Base-by-base conservation (phyloP, 1,140 invertebrate genomes). In the Drosophila guanche region DNA sequence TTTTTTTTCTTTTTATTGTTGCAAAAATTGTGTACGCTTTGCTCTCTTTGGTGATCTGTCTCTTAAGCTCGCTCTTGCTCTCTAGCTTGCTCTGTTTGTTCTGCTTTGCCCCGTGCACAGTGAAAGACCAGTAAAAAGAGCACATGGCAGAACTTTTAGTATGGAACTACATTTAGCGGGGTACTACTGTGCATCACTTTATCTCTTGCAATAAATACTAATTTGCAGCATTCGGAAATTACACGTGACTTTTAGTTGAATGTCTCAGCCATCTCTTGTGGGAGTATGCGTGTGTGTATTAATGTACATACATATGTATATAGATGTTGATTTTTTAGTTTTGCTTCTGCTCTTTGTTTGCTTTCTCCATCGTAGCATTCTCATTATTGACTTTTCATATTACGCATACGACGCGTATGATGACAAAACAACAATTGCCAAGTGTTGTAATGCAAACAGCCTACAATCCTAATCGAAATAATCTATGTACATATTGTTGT, bases 241-340 rank as follows among this genome's bases (percentile, higher is more conserved):
- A 81, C 83, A 81, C 81, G 81, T 86, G 81, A 85, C 81, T 81
- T 81, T 80, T 71, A 70, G 81, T 80, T 70, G 65, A 60, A 51
- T 52, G 42, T 16, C n/a, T 4, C 3, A 33, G 8, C 46, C 22
- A 23, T 51, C 41, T 48, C 45, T 50, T 45, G 54, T 22, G 7
- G 16, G 54, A 57, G 8, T 8, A 29, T 6, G 7, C 8, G 0
- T 3, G 8, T 33, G 53, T 51, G 22, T 48, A 42, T 8, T 27
- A 54, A 29, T 42, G 42, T 53, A 52, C 58, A 52, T 46, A 61
- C 41, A 47, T 6, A 43, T 33, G 22, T 61, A 63, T 73, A 45
- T 56, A 37, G 23, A 29, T 43, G 20, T 60, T 60, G 29, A 33
- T 71, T 51, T n/a, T 16, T 37, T 45, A 25, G 7, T 42, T 40